These are phyloP conservation scores for Tachuris rubrigastra DNA, from an alignment of 2,113 vertebrate species.

Conservation along the genomic window DNA sequence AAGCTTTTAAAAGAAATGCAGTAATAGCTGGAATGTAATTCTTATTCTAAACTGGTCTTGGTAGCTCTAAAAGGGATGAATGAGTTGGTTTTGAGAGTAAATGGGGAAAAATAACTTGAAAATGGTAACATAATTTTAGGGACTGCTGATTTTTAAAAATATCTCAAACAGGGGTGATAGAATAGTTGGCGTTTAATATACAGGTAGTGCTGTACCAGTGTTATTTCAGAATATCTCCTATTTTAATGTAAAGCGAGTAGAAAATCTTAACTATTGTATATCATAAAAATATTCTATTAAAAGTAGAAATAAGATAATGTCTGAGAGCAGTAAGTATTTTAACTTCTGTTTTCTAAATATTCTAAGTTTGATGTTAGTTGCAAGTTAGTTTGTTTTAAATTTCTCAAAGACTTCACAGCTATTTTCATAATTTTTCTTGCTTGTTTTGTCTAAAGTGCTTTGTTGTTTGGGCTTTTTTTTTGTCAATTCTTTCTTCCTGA, in stretches of 20 bases:
- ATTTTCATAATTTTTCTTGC: neutral
- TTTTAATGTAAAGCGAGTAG: neutral
- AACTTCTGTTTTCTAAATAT: neutral
- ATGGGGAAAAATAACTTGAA: too few relatives aligned
- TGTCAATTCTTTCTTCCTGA: neutral
- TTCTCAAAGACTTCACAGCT: neutral
- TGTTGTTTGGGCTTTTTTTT: accelerated
- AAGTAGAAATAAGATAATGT: neutral
- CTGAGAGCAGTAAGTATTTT: neutral
- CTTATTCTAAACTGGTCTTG: too few relatives aligned
- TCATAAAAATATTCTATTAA: neutral
- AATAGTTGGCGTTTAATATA: neutral
- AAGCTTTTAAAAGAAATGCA: neutral
- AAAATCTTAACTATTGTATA: neutral
- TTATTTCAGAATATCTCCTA: neutral
- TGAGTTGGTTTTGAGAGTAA: too few relatives aligned
- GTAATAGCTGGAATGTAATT: too few relatives aligned
- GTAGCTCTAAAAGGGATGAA: too few relatives aligned
- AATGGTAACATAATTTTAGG: neutral
- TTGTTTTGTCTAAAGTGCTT: neutral
- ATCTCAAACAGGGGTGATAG: neutral
- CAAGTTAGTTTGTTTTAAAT: neutral
- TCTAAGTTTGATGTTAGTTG: neutral
- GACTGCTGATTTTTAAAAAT: neutral
- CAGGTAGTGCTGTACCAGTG: neutral